phyloP scores from a whole-genome alignment of 2,113 vertebrate genomes.

The Urocitellus parryii region DNA sequence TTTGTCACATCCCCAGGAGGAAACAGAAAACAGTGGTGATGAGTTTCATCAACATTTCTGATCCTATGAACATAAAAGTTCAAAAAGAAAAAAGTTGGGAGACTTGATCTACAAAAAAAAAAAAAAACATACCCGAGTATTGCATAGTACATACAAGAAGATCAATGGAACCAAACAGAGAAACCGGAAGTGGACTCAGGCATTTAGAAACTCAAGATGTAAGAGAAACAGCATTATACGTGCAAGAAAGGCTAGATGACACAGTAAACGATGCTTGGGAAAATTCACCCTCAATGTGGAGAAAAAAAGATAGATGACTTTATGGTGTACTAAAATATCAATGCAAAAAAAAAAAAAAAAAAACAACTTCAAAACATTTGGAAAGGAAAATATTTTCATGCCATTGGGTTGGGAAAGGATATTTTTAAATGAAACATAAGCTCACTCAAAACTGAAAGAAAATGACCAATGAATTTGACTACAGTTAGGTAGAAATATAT shows the following conservation, averaged over 20 bases:
- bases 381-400: slow-evolving; percentile 1
- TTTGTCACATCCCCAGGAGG: slow-evolving; percentile 7
- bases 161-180: background rate
- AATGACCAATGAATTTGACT: background rate
- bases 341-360: background rate
- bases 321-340: background rate
- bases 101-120: background rate
- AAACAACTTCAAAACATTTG: background rate
- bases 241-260: background rate
- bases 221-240: background rate
- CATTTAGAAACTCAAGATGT: background rate
- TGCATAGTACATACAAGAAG: background rate
- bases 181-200: background rate
- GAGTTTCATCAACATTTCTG: slow-evolving; percentile 28
- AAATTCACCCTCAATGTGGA: background rate
- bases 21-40: slow-evolving; percentile 30
- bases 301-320: background rate
- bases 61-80: slow-evolving; percentile 36
- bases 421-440: background rate
- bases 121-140: background rate
- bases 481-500: background rate
- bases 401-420: background rate
- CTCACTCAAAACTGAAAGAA: background rate
- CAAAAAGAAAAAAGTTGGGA: slow-evolving; percentile 7
- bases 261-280: background rate